phyloP scores from a whole-genome alignment of 2,797 vertebrate species.

The Odontamblyopus rebecca region DNA sequence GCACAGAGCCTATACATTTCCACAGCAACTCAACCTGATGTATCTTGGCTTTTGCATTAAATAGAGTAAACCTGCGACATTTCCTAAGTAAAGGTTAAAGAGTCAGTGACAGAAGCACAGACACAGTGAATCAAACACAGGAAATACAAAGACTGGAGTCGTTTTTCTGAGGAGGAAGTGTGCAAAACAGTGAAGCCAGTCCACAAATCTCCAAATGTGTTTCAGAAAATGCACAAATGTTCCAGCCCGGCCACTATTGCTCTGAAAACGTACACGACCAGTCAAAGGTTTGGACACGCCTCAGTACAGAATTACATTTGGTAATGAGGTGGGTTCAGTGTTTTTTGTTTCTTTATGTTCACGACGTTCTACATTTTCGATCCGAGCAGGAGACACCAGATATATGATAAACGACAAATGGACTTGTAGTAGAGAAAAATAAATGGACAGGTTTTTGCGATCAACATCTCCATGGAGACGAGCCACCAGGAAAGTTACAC shows the following conservation, averaged over 20 bases:
- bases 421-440: no score
- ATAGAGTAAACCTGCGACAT: not conserved
- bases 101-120: not conserved
- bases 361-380: no score
- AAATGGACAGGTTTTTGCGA: no score
- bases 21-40: not conserved
- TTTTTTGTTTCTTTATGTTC: no score
- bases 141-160: constrained; percentile 33
- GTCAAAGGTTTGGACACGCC: no score
- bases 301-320: no score
- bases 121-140: constrained; percentile 40
- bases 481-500: no score
- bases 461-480: no score
- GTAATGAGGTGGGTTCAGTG: no score
- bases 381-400: no score
- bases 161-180: constrained; percentile 53
- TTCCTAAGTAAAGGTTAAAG: not conserved
- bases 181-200: constrained; percentile 64
- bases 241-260: constrained; percentile 27
- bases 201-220: constrained; percentile 28
- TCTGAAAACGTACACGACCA: constrained; percentile 4
- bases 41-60: not conserved
- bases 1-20: not conserved
- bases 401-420: no score
- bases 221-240: constrained; percentile 5